These are phyloP conservation scores for Didymodactylos carnosus DNA, from an alignment of 2,888 invertebrate genomes.

Conservation along the genomic window DNA sequence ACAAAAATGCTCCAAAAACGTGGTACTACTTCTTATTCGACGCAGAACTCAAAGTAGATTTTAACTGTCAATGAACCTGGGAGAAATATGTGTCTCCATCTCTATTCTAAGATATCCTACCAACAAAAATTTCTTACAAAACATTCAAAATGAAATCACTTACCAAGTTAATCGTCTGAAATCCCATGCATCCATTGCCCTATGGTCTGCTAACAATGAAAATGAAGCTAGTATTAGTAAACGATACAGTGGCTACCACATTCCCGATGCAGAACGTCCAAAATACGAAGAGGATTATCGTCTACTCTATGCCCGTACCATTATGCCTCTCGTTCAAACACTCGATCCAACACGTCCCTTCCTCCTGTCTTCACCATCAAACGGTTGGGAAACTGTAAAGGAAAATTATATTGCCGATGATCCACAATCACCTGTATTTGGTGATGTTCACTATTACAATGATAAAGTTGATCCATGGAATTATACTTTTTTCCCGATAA, in stretches of 20 bases:
- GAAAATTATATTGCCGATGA: slow-evolving; percentile 57
- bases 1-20: too few species aligned
- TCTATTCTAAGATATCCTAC: slow-evolving; percentile 50
- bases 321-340: slow-evolving; percentile 44
- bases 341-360: slow-evolving; percentile 44
- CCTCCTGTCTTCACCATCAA: slow-evolving; percentile 64
- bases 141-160: slow-evolving; percentile 52
- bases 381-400: slow-evolving; percentile 27
- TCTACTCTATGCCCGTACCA: slow-evolving; percentile 56
- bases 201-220: slow-evolving; percentile 90
- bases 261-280: background rate
- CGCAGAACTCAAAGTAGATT: too few species aligned
- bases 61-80: too few species aligned
- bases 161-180: slow-evolving; percentile 47
- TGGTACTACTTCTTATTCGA: too few species aligned
- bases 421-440: slow-evolving; percentile 51
- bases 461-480: slow-evolving; percentile 12
- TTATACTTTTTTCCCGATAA: slow-evolving; percentile 43
- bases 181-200: slow-evolving; percentile 61
- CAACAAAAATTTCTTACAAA: slow-evolving; percentile 48
- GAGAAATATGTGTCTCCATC: background rate
- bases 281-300: slow-evolving; percentile 63
- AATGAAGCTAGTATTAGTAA: slow-evolving; percentile 68
- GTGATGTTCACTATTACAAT: slow-evolving; percentile 11
- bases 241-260: slow-evolving; percentile 51